Base-by-base conservation (phyloP, 1,140 invertebrate genomes). In the Pseudobourletiella spinata region DNA sequence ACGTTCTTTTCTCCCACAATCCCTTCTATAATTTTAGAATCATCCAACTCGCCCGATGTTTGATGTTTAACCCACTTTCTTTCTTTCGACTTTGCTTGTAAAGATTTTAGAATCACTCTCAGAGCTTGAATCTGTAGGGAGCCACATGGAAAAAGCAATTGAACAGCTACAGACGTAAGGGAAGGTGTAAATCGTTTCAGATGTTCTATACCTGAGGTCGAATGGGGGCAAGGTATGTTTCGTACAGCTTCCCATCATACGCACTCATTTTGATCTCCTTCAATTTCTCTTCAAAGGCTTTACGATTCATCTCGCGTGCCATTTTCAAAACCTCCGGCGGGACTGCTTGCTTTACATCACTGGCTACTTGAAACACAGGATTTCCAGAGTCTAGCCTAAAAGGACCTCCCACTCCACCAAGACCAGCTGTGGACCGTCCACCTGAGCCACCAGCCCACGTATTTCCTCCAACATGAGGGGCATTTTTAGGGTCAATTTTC, bases 381-480 rank as follows among this genome's bases (percentile, higher is more conserved):
- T 98, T 91, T 0, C 95, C 94, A 58, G 87, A 88, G 75, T 98
- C 94, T 8, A 98, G 78, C 25, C 91, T 75, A 76, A 91, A 95
- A 1, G 91, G 91, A 0, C 91, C 92, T 22, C 91, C 92, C 75
- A 89, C 91, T 2, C 92, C 91, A 16, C 92, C 92, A 11, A 95
- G 74, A 25, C 95, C 95, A n/a, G 92, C 91, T 1, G 93, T 97
- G 73, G 93, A 89, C 57, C 72, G 71, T 51, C 89, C 88, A 50
- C 93, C 94, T 42, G 87, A 91, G 30, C 94, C 94, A 8, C 94
- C 93, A 39, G 93, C 92, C 93, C 94, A 98, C 1, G 88, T 94
- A 71, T 95, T 95, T 3, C 95, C 94, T 56, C 94, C 94, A 57
- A 95, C 90, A 78, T 98, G 95, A 0, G 92, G 91, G 48, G 87